Evolutionary conservation across 1,140 invertebrate species (phyloP), one percentile per base, ranked within the genome.

Genomic region (Listronotus bonariensis): DNA sequence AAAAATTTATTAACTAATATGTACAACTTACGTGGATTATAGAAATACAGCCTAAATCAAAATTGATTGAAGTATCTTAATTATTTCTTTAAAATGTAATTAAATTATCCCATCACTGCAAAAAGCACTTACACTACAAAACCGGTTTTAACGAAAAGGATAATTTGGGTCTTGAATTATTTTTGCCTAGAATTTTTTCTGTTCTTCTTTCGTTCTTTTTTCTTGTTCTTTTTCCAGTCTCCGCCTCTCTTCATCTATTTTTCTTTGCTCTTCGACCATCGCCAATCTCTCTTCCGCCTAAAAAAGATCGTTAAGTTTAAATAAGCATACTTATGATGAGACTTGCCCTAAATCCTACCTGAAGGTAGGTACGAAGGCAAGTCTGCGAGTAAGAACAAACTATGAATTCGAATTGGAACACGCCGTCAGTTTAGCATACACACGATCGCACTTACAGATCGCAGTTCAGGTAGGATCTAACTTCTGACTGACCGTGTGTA

Each of bases 151-250:
- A 82, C 66, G 89, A 87, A 83, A 98, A 98, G 69, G 95, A 97
- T 68, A 97, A 82, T 82, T 96, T 95, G 55, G 95, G 95, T 80
- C 96, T 86, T 63, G 95, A 95, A 83, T 97, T 97, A 80, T 96
- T 96, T 85, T 97, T 98, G 72, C 96, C 95, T 71, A 97, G 85
- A 72, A 98, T 97, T 79, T 95, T 81, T 95, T 96, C 82, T 98
- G 96, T 81, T 97, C 95, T 80, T 95, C 92, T 81, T 95, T 96
- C 49, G 91, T 84, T 69, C 92, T 86, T 72, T 91, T 93, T 74
- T 96, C 93, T 78, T 96, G 91, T 79, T 97, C 93, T 80, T 93
- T 93, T 77, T 92, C 89, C 81, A 97, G 85, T 76, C 88, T 89
- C 80, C 96, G 93, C 73, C 92, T 88, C 78, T 97, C 93, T 82